A percentile compares a stretch with the other conserved stretches of the same genome.
Conservation (phyloP, 2,113 vertebrate genomes). For the Alosa alosa region DNA sequence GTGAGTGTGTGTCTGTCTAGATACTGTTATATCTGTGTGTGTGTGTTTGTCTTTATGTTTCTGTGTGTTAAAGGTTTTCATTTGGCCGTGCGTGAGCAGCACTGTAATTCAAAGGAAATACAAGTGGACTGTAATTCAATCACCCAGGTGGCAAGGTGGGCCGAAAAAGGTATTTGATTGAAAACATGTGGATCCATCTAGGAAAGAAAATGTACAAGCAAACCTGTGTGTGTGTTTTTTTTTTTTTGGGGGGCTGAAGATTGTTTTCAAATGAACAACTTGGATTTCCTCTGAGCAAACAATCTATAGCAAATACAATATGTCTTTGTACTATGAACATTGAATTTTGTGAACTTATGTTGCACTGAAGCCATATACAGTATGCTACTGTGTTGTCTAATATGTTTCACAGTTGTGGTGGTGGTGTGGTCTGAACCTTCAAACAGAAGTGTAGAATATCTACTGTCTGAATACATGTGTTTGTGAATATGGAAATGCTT, state of each 20-base stretch:
- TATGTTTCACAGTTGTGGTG: not conserved
- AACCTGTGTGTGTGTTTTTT: not conserved
- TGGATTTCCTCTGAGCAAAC: not conserved
- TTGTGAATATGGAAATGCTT: not conserved
- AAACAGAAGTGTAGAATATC: not conserved
- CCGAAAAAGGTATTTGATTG: not conserved
- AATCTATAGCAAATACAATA: not conserved
- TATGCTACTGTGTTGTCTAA: too few relatives aligned
- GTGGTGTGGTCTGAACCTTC: not conserved
- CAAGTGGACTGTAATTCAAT: not conserved
- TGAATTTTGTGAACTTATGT: too few relatives aligned
- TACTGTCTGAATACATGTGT: not conserved
- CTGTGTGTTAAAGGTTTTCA: not conserved
- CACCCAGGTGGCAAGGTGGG: not conserved
- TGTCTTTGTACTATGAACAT: too few relatives aligned
- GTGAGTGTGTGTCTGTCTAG: not conserved
- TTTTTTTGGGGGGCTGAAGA: not conserved
- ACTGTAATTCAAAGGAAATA: conserved; percentile 4
- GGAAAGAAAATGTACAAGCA: not conserved
- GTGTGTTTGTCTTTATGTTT: not conserved
- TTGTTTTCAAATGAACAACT: conserved; percentile 4
- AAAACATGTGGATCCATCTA: not conserved
- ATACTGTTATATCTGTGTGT: not conserved
- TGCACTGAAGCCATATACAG: too few relatives aligned
- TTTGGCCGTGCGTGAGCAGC: not conserved